Evolutionary conservation across 1,140 invertebrate genomes (phyloP).

Genomic region (Apis dorsata): DNA sequence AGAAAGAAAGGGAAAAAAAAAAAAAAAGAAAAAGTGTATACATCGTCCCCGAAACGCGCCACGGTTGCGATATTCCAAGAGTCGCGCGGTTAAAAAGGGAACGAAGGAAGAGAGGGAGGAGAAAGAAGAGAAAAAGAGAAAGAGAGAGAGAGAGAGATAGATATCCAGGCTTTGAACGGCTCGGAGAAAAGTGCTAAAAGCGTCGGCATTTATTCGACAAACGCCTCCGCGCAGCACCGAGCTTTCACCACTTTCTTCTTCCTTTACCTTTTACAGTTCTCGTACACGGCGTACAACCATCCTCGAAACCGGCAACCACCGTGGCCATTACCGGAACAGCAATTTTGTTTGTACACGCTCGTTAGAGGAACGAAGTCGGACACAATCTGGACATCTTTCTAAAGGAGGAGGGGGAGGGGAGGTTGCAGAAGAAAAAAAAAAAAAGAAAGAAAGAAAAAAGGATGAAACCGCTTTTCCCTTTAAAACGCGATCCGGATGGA

Average conservation of each 20-base stretch:
- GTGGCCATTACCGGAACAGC: conserved; percentile 37
- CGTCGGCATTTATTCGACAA: conserved; percentile 62
- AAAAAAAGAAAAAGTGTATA: conserved; percentile 34
- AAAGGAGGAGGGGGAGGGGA: background rate
- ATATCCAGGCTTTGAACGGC: conserved; percentile 52
- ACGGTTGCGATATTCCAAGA: conserved; percentile 49
- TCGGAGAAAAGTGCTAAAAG: conserved; percentile 61
- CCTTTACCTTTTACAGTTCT: conserved; percentile 31
- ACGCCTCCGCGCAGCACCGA: conserved; percentile 48
- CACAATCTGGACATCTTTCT: conserved; percentile 37
- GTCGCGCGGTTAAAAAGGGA: conserved; percentile 18
- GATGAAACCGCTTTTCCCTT: conserved; percentile 9
- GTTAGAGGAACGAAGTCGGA: conserved; percentile 32
- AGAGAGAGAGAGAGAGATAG: background rate
- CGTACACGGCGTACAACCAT: conserved; percentile 6
- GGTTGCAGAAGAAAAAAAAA: background rate
- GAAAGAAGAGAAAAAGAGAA: background rate
- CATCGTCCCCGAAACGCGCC: conserved; percentile 26
- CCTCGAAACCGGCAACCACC: conserved; percentile 20
- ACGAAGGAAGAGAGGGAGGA: background rate
- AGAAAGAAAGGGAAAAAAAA: conserved; percentile 16
- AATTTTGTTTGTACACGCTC: conserved; percentile 38
- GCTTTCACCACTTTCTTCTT: conserved; percentile 48
- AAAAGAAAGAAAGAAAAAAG: background rate
- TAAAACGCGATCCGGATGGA: background rate